phyloP scores from a whole-genome alignment of 2,113 vertebrate species.

The Chitala chitala region DNA sequence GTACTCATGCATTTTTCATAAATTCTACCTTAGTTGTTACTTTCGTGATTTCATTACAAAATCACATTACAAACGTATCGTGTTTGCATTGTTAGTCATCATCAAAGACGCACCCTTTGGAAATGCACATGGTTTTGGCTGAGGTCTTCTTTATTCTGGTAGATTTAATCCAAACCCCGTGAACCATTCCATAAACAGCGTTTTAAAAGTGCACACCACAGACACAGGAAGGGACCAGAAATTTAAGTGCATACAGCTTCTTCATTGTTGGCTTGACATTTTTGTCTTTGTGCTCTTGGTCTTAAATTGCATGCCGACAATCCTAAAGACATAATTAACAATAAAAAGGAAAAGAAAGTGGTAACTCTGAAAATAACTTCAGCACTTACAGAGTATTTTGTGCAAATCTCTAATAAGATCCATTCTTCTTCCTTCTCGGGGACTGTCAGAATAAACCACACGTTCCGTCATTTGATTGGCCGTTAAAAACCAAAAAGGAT shows the following conservation, averaged over 20 bases:
- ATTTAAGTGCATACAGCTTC: conserved; percentile 61
- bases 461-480: conserved; percentile 63
- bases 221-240: conserved; percentile 56
- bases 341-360: conserved; percentile 44
- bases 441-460: conserved; percentile 72
- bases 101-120: neutral
- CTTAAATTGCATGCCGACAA: conserved; percentile 76
- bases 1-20: neutral
- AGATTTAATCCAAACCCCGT: neutral
- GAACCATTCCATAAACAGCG: neutral
- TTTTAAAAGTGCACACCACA: conserved; percentile 60
- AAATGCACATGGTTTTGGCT: neutral
- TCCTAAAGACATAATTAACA: conserved; percentile 59
- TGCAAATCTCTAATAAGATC: conserved; percentile 63
- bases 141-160: neutral
- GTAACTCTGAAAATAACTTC: conserved; percentile 35
- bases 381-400: conserved; percentile 62
- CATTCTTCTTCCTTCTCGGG: conserved; percentile 61
- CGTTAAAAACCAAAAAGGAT: conserved; percentile 62
- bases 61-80: conserved; percentile 4
- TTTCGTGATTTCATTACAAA: conserved; percentile 4
- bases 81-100: neutral
- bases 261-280: conserved; percentile 70
- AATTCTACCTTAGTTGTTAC: neutral
- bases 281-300: conserved; percentile 69